A percentile compares a stretch with the other conserved stretches of the same genome.
Conservation (phyloP, 1,140 invertebrate genomes). For the Hesperophylax magnus region DNA sequence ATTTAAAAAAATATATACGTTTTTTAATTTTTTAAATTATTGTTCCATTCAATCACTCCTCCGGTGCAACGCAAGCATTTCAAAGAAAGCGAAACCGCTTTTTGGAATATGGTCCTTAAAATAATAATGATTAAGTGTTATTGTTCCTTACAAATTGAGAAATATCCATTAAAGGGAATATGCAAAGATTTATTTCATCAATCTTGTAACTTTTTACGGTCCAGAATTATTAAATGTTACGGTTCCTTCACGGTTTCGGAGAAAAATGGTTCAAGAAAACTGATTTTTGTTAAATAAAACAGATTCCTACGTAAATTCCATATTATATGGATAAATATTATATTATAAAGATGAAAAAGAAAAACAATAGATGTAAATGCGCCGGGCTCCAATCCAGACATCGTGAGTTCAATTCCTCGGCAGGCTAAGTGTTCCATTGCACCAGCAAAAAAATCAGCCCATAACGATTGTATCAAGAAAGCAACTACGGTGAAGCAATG, state of each 20-base stretch:
- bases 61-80: neutral
- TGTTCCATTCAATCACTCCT: neutral
- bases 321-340: neutral
- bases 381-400: too few species aligned
- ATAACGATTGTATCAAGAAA: too few species aligned
- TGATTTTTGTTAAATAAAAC: neutral
- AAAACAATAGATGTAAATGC: too few species aligned
- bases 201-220: conserved; percentile 2
- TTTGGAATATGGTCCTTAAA: neutral
- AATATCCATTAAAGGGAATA: conserved; percentile 3
- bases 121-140: conserved; percentile 32
- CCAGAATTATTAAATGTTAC: neutral
- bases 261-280: neutral
- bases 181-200: conserved; percentile 22
- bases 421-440: too few species aligned
- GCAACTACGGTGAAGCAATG: too few species aligned
- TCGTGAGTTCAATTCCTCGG: too few species aligned
- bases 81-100: neutral
- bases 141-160: conserved; percentile 31
- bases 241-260: neutral
- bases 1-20: neutral
- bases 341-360: too few species aligned
- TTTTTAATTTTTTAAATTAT: neutral
- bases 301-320: neutral
- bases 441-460: too few species aligned